Base-by-base conservation (phyloP, 2,888 invertebrate genomes). In the Drosophila merina region DNA sequence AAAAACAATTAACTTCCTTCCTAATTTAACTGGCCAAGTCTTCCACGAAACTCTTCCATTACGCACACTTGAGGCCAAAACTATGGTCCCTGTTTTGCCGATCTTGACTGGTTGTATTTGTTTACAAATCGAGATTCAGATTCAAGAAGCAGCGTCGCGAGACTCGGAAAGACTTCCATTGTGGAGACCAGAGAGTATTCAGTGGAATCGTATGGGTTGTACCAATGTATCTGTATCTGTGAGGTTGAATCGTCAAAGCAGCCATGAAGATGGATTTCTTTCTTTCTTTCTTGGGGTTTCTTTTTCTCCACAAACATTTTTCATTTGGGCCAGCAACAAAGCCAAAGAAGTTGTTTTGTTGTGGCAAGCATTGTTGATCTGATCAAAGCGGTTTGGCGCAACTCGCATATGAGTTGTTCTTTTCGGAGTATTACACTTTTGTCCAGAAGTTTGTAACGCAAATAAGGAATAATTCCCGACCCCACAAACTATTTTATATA, bases 301-400 rank as follows among this genome's bases (percentile, higher is more conserved):
- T 57, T 64, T 68, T 77, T 75, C 62, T 54, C 67, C 44, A 47
- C 36, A 38, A 67, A 67, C 45, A 52, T 64, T 67, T 63, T 64
- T 64, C 49, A 67, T 51, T 67, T 57, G 58, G 42, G 62, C 56
- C 52, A 68, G 68, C 56, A 67, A 69, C 64, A 88, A 82, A 82
- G 81, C 86, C 88, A 77, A 77, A 86, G 80, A 88, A 83, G 82
- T 83, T 90, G 90, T 90, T 89, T 89, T 90, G 86, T 89, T 90
- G 89, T 90, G 90, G 89, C 88, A 88, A 88, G 86, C 79, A 90
- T 91, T 91, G 90, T 90, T 87, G 78, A 77, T 81, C 86, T 88
- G 90, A 89, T 90, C 90, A 90, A 90, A 90, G 90, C 89, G 87
- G 83, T 85, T 86, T 86, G 83, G 83, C 88, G 89, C 90, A 88